Base-by-base conservation (phyloP, 2,888 invertebrate species). In the Tholera decimalis region DNA sequence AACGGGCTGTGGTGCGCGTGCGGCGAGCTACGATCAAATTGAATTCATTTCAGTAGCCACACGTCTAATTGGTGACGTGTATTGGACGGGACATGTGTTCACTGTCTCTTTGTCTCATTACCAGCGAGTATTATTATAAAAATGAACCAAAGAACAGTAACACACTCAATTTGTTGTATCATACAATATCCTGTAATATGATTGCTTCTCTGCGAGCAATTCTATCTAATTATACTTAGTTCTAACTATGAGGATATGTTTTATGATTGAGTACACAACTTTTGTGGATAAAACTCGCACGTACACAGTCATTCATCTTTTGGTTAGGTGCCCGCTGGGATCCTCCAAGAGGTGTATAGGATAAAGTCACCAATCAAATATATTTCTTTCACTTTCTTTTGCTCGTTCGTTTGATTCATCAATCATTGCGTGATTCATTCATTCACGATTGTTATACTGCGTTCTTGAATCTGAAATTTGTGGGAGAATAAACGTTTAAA, bases 21-120 rank as follows among this genome's bases (percentile, higher is more conserved):
- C 72, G 77, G 43, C 66, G 46, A 65, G 49, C 72, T 66, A 58
- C 47, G 60, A 51, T 73, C 82, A 85, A 91, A 89, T 91, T 87
- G 80, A 87, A 88, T 91, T 88, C 84, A 85, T 88, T 89, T 85
- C 81, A 69, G 65, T 62, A 35, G 79, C 77, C 73, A 75, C 84
- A 75, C 81, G 67, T 75, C 83, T 90, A 89, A 91, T 90, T 91
- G 91, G 82, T 88, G 87, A 85, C 83, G 83, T 79, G 69, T 77
- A 77, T 82, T 65, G 72, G 46, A 58, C 33, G 59, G 47, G 50
- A 65, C 65, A 61, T 61, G 61, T 70, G 67, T 57, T 58, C 56
- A 47, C 63, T 70, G 35, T 72, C 61, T 66, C 61, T 68, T 57
- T 66, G 47, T 70, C 47, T 51, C 33, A 39, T 58, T 53, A 47